Evolutionary conservation across 2,888 invertebrate genomes (phyloP).

Genomic region (Rhamphomyia laevipes): DNA sequence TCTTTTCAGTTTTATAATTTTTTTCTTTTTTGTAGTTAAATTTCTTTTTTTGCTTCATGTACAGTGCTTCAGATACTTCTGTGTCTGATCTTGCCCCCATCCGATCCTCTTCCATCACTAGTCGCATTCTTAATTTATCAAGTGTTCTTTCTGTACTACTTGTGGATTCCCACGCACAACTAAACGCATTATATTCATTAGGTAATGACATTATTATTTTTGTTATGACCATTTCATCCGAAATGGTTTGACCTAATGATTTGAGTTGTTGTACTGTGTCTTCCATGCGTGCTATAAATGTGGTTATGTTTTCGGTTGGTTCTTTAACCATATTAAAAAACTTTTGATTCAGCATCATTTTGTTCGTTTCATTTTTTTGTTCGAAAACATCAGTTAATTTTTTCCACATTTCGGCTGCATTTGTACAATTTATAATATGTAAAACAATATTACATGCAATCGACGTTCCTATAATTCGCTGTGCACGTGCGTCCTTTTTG

Average conservation of each 20-base stretch:
- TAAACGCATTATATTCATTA: not conserved
- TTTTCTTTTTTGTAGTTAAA: not conserved
- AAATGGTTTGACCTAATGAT: not conserved
- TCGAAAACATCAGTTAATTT: not conserved
- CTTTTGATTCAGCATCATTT: not conserved
- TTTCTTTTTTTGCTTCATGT: not conserved
- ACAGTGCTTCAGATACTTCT: not conserved
- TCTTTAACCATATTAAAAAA: not conserved
- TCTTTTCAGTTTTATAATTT: not conserved
- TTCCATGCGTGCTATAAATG: not conserved
- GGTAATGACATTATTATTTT: not conserved
- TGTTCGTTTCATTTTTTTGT: not conserved
- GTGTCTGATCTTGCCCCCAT: not conserved
- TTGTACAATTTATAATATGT: not conserved
- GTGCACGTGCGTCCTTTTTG: not conserved
- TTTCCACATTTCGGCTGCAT: not conserved
- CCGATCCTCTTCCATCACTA: not conserved
- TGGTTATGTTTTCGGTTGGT: not conserved
- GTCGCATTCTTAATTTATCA: not conserved
- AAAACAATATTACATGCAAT: not conserved
- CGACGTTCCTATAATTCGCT: not conserved
- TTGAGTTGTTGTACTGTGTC: not conserved
- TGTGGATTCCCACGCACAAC: not conserved
- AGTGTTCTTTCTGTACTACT: not conserved
- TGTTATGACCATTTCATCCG: not conserved